Base-by-base conservation (phyloP, 2,113 vertebrate genomes). In the Stigmatopora nigra region DNA sequence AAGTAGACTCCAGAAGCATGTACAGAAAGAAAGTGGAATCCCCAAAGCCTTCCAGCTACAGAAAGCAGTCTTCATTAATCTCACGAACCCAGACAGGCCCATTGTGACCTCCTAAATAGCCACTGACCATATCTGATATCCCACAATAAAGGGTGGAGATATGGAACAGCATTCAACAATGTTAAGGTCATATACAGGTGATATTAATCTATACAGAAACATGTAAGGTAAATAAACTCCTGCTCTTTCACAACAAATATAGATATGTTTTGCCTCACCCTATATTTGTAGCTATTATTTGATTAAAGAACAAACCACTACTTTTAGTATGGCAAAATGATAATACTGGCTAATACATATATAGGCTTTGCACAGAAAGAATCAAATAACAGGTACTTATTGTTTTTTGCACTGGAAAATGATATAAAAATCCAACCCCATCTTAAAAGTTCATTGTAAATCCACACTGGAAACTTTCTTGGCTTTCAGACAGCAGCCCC, bases 71-170 rank as follows among this genome's bases (percentile, higher is more conserved):
- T 72, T 68, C 83, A 86, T 88, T 81, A 79, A 86, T 90, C 88
- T 86, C 74, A 55, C 51, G 75, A 55, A 62, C 68, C 13, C 44
- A 88, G 89, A 90, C 88, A 88, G 79, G 51, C 61, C 72, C 69
- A 84, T 87, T 89, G 86, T 88, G 67, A 60, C 73, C 63, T 81
- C 81, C 79, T 84, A 89, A 85, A 89, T 87, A 81, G 82, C 69
- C 74, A 19, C 1, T 63, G 65, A 62, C 73, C 57, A 52, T 77
- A 86, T 81, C 83, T 81, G 82, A 87, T 87, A 84, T 84, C 61
- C 61, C 60, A 74, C 72, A 75, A 70, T 68, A 68, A 81, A 35
- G 66, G 65, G 79, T 61, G 72, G 77, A 58, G 75, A 82, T 82
- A 84, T 76, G 70, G 71, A 80, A 77, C 68, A 69, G 67, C 78